phyloP scores from a whole-genome alignment of 2,888 invertebrate species.

The Cenopis cana region DNA sequence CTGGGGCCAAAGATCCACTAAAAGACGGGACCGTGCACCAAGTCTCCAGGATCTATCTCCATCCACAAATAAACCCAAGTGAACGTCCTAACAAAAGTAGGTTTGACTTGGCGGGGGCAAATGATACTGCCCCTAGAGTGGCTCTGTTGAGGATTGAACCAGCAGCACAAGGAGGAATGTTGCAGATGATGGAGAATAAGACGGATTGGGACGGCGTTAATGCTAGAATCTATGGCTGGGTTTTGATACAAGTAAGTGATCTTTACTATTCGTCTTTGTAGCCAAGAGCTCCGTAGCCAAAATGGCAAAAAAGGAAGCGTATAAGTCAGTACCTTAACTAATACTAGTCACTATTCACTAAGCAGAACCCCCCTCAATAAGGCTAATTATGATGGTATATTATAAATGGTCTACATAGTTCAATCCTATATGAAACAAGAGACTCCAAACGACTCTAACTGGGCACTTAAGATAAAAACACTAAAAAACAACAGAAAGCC shows the following conservation, averaged over 20 bases:
- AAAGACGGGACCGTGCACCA: conserved; percentile 59
- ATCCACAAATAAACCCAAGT: conserved; percentile 25
- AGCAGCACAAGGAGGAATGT: conserved; percentile 35
- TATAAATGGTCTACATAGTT: no score
- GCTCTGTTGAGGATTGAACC: conserved; percentile 54
- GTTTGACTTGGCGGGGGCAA: neutral
- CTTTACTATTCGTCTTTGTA: neutral
- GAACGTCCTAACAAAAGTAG: neutral
- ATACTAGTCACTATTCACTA: no score
- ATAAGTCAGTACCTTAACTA: no score
- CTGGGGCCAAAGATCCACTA: conserved; percentile 57
- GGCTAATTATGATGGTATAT: no score
- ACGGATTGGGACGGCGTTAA: conserved; percentile 30
- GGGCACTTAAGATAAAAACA: no score
- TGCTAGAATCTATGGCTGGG: conserved; percentile 59
- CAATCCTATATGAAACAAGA: no score
- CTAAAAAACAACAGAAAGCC: no score
- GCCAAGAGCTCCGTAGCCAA: no score
- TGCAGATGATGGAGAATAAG: conserved; percentile 40
- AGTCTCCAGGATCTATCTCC: conserved; percentile 51
- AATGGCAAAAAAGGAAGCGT: no score
- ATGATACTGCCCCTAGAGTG: conserved; percentile 28
- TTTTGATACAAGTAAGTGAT: conserved; percentile 53
- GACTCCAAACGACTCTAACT: no score
- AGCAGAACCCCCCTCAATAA: no score